Conservation (phyloP, 2,888 invertebrate species). For the Hydraecia micacea region DNA sequence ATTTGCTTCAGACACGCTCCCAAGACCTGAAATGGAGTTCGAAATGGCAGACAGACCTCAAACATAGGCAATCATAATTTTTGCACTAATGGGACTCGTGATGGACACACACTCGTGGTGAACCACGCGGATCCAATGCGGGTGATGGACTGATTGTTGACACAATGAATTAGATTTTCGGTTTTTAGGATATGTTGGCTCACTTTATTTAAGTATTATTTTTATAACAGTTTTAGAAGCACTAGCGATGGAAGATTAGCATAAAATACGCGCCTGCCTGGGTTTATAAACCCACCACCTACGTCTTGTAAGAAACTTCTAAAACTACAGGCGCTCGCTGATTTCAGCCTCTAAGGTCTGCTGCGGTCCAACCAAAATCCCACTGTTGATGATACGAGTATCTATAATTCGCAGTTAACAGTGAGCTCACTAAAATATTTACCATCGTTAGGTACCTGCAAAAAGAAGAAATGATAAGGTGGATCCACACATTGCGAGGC, state of each 20-base stretch:
- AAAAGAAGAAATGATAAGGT: neutral
- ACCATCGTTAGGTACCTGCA: neutral
- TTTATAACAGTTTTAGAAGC: too few species aligned
- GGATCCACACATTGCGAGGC: too few species aligned
- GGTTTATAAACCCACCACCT: neutral
- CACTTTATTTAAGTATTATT: too few species aligned
- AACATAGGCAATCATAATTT: neutral
- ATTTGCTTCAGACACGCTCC: constrained; percentile 8
- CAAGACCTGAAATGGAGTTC: too few species aligned
- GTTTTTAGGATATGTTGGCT: too few species aligned
- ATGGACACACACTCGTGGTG: too few species aligned
- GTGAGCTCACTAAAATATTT: neutral
- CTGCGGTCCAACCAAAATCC: neutral
- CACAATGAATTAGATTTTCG: neutral
- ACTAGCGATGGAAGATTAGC: neutral
- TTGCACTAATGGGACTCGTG: too few species aligned
- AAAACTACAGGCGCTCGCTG: neutral
- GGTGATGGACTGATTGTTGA: neutral
- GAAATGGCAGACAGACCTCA: too few species aligned
- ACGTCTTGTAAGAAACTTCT: neutral
- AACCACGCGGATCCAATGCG: neutral
- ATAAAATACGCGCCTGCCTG: neutral
- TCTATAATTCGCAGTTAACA: neutral
- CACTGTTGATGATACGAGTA: neutral
- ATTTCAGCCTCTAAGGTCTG: neutral